phyloP scores from a whole-genome alignment of 2,888 invertebrate genomes.

The Aquatica leii region DNA sequence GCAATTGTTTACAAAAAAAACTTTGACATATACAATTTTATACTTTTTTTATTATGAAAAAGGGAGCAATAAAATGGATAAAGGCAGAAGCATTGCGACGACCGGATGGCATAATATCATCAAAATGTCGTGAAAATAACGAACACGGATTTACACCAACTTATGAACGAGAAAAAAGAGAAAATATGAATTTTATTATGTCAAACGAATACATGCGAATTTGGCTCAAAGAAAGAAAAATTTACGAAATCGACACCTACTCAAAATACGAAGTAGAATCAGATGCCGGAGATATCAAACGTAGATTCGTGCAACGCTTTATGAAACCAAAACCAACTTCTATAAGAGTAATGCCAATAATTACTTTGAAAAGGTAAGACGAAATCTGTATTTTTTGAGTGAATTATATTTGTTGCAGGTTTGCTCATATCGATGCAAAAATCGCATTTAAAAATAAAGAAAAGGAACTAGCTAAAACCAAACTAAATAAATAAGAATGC shows the following conservation, averaged over 20 bases:
- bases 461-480: too few species aligned
- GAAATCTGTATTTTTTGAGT: too few species aligned
- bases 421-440: too few species aligned
- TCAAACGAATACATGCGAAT: slow-evolving; percentile 67
- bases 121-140: slow-evolving; percentile 56
- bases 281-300: slow-evolving; percentile 60
- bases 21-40: too few species aligned
- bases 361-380: too few species aligned
- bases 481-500: too few species aligned
- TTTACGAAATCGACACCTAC: slow-evolving; percentile 66
- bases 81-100: slow-evolving; percentile 60
- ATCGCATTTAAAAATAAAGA: too few species aligned
- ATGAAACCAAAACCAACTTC: slow-evolving; percentile 29
- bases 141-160: slow-evolving; percentile 49
- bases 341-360: too few species aligned
- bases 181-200: slow-evolving; percentile 62
- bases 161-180: slow-evolving; percentile 10
- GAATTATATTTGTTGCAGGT: too few species aligned
- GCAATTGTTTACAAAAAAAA: too few species aligned
- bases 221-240: slow-evolving; percentile 66
- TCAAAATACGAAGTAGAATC: slow-evolving; percentile 63
- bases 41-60: too few species aligned
- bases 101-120: slow-evolving; percentile 66
- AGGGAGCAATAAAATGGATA: slow-evolving; percentile 62
- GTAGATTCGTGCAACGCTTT: slow-evolving; percentile 51